Percentiles rank a stretch among this genome's conserved stretches.
Evolutionary conservation across 1,140 invertebrate species (phyloP).

Genomic region (Fopius arisanus): DNA sequence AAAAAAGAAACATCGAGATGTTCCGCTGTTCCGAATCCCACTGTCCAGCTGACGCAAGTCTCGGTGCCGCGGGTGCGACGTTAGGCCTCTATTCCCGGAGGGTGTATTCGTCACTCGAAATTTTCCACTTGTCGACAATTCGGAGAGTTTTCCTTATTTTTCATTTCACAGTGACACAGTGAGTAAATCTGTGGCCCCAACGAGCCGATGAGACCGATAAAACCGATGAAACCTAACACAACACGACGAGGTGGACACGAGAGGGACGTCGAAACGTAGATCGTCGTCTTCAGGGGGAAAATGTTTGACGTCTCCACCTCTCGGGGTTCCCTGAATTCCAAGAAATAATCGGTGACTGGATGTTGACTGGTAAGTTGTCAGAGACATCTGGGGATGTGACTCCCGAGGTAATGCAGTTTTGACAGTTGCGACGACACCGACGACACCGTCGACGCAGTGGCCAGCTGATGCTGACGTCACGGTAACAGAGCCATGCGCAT

Average conservation of each 20-base stretch:
- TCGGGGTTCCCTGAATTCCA: background rate
- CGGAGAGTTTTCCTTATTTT: background rate
- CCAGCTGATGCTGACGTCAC: constrained; percentile 9
- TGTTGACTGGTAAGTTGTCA: too few species aligned
- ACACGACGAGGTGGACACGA: background rate
- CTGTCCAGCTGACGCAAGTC: constrained; percentile 1
- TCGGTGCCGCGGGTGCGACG: too few species aligned
- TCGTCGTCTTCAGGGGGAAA: background rate
- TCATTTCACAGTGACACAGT: background rate
- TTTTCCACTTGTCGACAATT: too few species aligned
- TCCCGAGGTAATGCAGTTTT: background rate
- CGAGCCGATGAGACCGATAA: too few species aligned
- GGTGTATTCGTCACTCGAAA: too few species aligned
- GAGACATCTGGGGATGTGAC: too few species aligned
- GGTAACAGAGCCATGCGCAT: background rate
- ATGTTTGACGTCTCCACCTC: background rate
- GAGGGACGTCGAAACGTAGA: background rate
- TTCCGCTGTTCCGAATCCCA: background rate
- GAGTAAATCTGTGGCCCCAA: too few species aligned
- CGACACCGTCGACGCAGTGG: background rate
- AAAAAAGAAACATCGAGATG: background rate
- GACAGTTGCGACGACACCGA: background rate
- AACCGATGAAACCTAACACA: background rate
- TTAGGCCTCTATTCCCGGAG: too few species aligned
- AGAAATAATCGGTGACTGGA: too few species aligned